Percentiles rank a stretch among this genome's conserved stretches.
Evolutionary conservation across 2,888 invertebrate species (phyloP).

Genomic region (Prenolepis imparis): DNA sequence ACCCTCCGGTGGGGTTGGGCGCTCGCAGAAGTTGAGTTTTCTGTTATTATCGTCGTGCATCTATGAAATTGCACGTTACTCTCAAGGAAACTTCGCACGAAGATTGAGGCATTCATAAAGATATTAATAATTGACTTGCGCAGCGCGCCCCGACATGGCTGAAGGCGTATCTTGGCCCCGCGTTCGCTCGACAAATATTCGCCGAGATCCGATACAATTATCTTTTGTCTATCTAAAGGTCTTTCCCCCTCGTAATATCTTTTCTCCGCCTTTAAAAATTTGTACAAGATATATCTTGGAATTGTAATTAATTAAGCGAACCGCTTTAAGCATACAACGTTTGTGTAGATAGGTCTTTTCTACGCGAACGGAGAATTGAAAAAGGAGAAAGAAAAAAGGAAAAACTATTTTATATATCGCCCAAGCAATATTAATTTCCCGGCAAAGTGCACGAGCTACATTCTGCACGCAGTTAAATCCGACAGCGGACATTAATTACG

Average conservation of each 20-base stretch:
- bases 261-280: not conserved
- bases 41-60: slow-evolving; percentile 56
- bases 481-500: slow-evolving; percentile 44
- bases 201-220: slow-evolving; percentile 23
- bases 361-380: not conserved
- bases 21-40: slow-evolving; percentile 54
- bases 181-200: slow-evolving; percentile 32
- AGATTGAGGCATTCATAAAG: slow-evolving; percentile 56
- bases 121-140: slow-evolving; percentile 53
- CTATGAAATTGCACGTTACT: slow-evolving; percentile 53
- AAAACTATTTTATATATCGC: not conserved
- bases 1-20: slow-evolving; percentile 46
- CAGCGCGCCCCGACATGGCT: slow-evolving; percentile 12
- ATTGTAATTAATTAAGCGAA: slow-evolving; percentile 7
- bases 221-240: slow-evolving; percentile 24
- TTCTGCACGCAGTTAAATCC: slow-evolving; percentile 28
- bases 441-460: not conserved
- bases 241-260: not conserved
- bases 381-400: not conserved
- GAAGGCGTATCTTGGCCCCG: slow-evolving; percentile 4
- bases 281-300: not conserved
- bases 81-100: slow-evolving; percentile 54
- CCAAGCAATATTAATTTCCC: slow-evolving; percentile 23
- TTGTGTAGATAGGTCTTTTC: no score
- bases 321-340: not conserved